Evolutionary conservation across 1,140 invertebrate genomes (phyloP).

Genomic region (Steinernema feltiae): DNA sequence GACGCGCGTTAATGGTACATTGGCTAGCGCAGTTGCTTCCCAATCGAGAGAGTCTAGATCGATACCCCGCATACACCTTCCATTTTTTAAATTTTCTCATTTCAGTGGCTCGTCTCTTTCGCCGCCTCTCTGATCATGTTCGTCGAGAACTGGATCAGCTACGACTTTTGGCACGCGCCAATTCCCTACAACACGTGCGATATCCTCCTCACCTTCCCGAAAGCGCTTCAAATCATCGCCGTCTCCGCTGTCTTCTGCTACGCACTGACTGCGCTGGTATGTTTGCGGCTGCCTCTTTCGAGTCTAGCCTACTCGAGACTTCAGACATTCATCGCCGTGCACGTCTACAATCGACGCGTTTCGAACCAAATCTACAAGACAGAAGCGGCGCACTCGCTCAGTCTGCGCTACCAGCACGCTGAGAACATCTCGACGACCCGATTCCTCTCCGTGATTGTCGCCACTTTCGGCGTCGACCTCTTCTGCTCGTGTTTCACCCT

Average conservation of each 20-base stretch:
- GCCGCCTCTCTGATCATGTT: background rate
- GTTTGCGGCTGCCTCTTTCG: background rate
- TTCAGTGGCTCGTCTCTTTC: conserved; percentile 4
- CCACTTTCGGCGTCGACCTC: conserved; percentile 1
- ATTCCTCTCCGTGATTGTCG: conserved; percentile 6
- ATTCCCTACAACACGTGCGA: background rate
- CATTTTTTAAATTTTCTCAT: background rate
- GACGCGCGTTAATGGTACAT: too few species aligned
- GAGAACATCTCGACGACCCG: conserved; percentile 1
- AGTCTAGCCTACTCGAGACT: background rate
- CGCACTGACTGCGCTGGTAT: background rate
- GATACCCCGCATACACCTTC: too few species aligned
- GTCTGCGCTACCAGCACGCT: background rate
- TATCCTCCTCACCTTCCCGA: background rate
- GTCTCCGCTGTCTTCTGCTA: background rate
- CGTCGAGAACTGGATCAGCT: background rate
- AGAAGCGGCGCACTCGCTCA: background rate
- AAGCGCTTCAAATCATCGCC: background rate
- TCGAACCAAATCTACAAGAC: background rate
- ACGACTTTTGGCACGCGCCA: background rate
- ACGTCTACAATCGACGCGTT: background rate
- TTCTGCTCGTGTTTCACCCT: conserved; percentile 4
- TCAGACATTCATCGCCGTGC: background rate
- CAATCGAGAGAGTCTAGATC: too few species aligned
- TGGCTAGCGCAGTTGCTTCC: too few species aligned